Evolutionary conservation across 64 coral and sea anemone species (phyloP).

Genomic region (Montipora sp.): DNA sequence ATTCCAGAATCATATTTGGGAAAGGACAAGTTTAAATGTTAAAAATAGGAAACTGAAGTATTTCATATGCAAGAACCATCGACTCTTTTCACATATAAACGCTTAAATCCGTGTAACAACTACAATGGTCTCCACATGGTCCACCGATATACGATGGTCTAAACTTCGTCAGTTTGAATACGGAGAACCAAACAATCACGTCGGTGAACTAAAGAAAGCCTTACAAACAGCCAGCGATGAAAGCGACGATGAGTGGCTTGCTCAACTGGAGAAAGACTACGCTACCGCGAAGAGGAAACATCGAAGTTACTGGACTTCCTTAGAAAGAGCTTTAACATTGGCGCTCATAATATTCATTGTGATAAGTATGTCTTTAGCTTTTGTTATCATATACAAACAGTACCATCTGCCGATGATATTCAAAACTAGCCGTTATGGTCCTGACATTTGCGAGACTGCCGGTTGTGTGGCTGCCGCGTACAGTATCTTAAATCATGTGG

Average conservation of each 20-base stretch:
- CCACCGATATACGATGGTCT: conserved; percentile 83
- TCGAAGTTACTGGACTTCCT: conserved; percentile 61
- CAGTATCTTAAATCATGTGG: conserved; percentile 85
- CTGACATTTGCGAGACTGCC: conserved; percentile 67
- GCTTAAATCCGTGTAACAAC: not conserved
- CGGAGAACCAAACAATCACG: conserved; percentile 37
- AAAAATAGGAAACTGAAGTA: not conserved
- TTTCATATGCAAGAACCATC: not conserved
- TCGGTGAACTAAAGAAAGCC: conserved; percentile 66
- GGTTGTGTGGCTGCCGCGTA: conserved; percentile 87
- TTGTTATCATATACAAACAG: conserved; percentile 74
- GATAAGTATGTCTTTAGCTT: conserved; percentile 72
- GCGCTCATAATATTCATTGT: conserved; percentile 68
- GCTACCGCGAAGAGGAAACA: conserved; percentile 78
- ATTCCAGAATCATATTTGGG: not conserved
- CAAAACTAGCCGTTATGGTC: not conserved
- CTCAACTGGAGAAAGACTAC: conserved; percentile 89
- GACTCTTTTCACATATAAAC: too few species aligned
- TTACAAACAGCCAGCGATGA: conserved; percentile 81
- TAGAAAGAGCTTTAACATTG: conserved; percentile 62
- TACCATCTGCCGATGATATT: conserved; percentile 3
- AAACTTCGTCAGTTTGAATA: conserved; percentile 88
- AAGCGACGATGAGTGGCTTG: conserved; percentile 91
- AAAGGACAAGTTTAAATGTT: not conserved
- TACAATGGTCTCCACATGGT: conserved; percentile 65